Evolutionary conservation across 2,888 invertebrate species (phyloP).

Genomic region (Cacoxenus indagator): DNA sequence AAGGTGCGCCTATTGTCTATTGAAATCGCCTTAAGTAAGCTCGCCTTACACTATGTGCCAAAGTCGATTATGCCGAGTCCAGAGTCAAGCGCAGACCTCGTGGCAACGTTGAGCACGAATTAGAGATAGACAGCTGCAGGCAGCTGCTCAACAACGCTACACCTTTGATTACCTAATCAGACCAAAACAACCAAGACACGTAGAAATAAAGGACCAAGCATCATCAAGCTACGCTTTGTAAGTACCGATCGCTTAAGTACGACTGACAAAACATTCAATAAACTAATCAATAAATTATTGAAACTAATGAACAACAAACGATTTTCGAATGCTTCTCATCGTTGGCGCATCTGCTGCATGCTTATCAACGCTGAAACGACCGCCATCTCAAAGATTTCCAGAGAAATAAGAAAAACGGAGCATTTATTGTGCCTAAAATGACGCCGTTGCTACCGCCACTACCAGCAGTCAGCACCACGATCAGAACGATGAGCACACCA

Average conservation of each 20-base stretch:
- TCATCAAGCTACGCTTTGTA: neutral
- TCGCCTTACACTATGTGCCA: neutral
- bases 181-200: neutral
- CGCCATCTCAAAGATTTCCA: slow-evolving; percentile 60
- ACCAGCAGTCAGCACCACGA: neutral
- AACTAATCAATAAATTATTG: slow-evolving; percentile 61
- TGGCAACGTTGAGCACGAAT: slow-evolving; percentile 53
- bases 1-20: neutral
- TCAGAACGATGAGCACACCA: no score
- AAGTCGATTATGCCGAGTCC: slow-evolving; percentile 33
- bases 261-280: slow-evolving; percentile 63
- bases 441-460: neutral
- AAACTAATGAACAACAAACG: slow-evolving; percentile 56
- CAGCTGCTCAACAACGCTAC: slow-evolving; percentile 28
- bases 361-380: slow-evolving; percentile 48
- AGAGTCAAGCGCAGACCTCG: slow-evolving; percentile 41
- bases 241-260: slow-evolving; percentile 53
- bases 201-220: neutral
- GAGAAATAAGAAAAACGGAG: slow-evolving; percentile 37
- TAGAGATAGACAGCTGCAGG: slow-evolving; percentile 33
- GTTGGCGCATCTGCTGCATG: slow-evolving; percentile 43
- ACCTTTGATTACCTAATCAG: slow-evolving; percentile 48
- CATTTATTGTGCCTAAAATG: neutral
- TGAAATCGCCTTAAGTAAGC: neutral
- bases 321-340: slow-evolving; percentile 51